phyloP scores from a whole-genome alignment of 2,113 vertebrate genomes.

The Montifringilla adamsi region DNA sequence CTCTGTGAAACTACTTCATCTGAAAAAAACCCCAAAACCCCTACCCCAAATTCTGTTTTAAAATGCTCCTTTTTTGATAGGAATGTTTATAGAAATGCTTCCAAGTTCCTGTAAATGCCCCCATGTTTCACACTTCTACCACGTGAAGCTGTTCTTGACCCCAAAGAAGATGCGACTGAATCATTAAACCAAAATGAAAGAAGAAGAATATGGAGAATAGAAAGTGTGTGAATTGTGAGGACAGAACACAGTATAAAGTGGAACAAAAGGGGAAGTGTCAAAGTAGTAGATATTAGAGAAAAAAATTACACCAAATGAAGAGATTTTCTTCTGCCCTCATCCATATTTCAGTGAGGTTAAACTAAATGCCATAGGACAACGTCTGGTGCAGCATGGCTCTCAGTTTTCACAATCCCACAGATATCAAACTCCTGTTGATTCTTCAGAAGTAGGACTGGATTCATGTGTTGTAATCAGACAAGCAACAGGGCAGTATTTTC shows the following conservation, averaged over 20 bases:
- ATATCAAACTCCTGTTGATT: not conserved
- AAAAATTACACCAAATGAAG: not conserved
- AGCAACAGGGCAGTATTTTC: not conserved
- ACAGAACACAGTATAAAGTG: not conserved
- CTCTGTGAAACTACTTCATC: not conserved
- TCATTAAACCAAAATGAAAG: conserved; percentile 33
- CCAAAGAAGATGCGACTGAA: not conserved
- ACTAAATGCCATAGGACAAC: not conserved
- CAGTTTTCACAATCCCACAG: not conserved
- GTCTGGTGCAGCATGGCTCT: not conserved
- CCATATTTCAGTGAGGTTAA: not conserved
- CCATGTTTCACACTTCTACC: not conserved
- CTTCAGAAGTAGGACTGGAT: not conserved
- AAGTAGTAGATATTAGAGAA: not conserved
- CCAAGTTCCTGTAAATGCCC: conserved; percentile 54
- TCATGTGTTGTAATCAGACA: not conserved
- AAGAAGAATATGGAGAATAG: conserved; percentile 21
- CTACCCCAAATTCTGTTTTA: not conserved
- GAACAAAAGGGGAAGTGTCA: not conserved
- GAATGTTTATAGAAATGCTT: not conserved
- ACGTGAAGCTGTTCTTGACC: conserved; percentile 19
- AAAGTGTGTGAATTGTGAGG: not conserved
- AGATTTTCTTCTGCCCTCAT: not conserved
- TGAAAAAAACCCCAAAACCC: not conserved
- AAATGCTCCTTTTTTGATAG: not conserved